Evolutionary conservation across 2,888 invertebrate genomes (phyloP), one percentile per base, ranked within the genome.

Genomic region (Himalopsyche anomala): DNA sequence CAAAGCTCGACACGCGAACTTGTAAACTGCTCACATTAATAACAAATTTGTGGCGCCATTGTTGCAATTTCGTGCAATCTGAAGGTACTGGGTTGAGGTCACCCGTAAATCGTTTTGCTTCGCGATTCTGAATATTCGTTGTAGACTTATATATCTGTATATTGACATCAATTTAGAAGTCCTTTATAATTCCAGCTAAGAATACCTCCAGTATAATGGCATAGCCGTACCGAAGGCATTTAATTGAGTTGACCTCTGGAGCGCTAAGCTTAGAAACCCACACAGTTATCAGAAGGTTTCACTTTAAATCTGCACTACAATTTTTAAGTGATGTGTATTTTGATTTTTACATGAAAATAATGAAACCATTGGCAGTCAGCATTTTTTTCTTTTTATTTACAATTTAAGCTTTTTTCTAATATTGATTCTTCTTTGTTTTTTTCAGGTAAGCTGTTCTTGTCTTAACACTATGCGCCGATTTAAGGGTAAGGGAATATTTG

Each of bases 31-130:
- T 36, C 74, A 28, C 74, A 74, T 74, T 74, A 74, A 74, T 74
- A 74, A 74, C 38, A 38, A 51, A 51, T 38, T 74, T 36, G 38
- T 36, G 74, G 74, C 12, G 74, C 28, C 74, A 36, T 36, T 74
- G 74, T 74, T 74, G 74, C 74, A 74, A 74, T 74, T 74, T 74
- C 74, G 36, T 74, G 38, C 74, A 74, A 36, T 74, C 74, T 36
- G 74, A 74, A 74, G 74, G 74, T 74, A 74, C 36, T 74, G 36
- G 74, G 74, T 74, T 74, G 74, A 74, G 74, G 74, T 74, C 38
- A 74, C 38, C 36, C 38, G 74, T 36, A 74, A 74, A 74, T 36
- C 74, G 74, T 15, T 15, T 12, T 74, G 38, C 36, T 4, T 15
- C 36, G 36, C 38, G 36, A 36, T 12, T 74, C 15, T 5, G 15